These are phyloP conservation scores for Malacoctenus gilli DNA, from an alignment of 2,797 vertebrate genomes.

Conservation along the genomic window DNA sequence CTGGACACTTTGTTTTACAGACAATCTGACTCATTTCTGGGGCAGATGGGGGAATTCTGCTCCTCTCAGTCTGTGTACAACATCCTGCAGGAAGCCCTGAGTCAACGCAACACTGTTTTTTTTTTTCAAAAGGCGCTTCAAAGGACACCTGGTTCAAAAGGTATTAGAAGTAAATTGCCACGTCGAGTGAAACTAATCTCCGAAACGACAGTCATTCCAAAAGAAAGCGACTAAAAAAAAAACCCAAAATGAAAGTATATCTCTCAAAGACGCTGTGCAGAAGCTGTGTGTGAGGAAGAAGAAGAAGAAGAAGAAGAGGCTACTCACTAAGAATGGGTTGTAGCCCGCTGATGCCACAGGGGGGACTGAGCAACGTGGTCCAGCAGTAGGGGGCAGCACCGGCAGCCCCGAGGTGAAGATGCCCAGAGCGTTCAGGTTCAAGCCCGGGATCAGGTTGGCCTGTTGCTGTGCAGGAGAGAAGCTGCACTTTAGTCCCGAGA, in stretches of 20 bases:
- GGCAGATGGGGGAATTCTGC: slow-evolving; percentile 66
- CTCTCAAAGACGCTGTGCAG: slow-evolving; percentile 11
- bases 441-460: slow-evolving; percentile 92
- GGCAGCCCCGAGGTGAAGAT: slow-evolving; percentile 93
- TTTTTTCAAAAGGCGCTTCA: slow-evolving; percentile 38
- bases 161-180: slow-evolving; percentile 20
- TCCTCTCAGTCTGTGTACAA: slow-evolving; percentile 45
- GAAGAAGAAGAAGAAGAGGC: slow-evolving; percentile 2
- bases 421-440: slow-evolving; percentile 93
- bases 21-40: slow-evolving; percentile 73
- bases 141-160: slow-evolving; percentile 32
- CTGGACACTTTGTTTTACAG: slow-evolving; percentile 68
- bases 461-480: slow-evolving; percentile 85
- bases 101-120: slow-evolving; percentile 44
- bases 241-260: not conserved
- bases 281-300: not conserved
- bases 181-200: not conserved
- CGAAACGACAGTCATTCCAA: not conserved
- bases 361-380: slow-evolving; percentile 81
- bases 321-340: slow-evolving; percentile 91
- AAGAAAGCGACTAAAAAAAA: slow-evolving; percentile 8
- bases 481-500: rapidly evolving
- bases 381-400: slow-evolving; percentile 83
- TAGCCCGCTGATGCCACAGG: slow-evolving; percentile 80
- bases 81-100: slow-evolving; percentile 49